Conservation (phyloP, 2,113 vertebrate species). For the Hippocampus guttulatus region DNA sequence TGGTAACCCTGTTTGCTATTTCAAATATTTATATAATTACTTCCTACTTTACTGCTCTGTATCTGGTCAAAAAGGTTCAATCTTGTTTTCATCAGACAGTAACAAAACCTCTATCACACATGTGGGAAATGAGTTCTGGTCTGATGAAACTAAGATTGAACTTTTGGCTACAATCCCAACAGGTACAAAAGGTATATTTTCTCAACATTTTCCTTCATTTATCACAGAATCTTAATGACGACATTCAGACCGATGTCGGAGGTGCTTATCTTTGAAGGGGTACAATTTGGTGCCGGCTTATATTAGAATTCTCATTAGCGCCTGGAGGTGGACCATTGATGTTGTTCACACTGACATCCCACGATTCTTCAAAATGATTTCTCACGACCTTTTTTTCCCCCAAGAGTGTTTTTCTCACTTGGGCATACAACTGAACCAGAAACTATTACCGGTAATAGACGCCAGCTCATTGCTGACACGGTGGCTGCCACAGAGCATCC, state of each 20-base stretch:
- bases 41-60: too few relatives aligned
- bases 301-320: background rate
- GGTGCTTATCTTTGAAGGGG: background rate
- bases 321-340: background rate
- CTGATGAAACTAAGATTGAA: too few relatives aligned
- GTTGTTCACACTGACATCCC: background rate
- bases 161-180: too few relatives aligned
- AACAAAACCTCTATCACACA: too few relatives aligned
- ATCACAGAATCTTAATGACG: background rate
- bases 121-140: too few relatives aligned
- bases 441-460: slow-evolving; percentile 34
- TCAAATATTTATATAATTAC: too few relatives aligned
- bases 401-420: slow-evolving; percentile 40
- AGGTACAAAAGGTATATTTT: too few relatives aligned
- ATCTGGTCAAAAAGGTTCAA: too few relatives aligned
- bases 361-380: slow-evolving; percentile 23
- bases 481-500: slow-evolving; percentile 21
- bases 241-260: background rate
- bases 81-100: too few relatives aligned
- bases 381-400: slow-evolving; percentile 9
- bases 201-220: background rate
- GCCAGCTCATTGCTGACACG: slow-evolving; percentile 32
- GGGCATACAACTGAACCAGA: slow-evolving; percentile 42
- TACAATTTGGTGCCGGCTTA: background rate
- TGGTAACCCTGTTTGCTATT: too few relatives aligned